Base-by-base conservation (phyloP, 1,140 invertebrate species). In the Riptortus pedestris region DNA sequence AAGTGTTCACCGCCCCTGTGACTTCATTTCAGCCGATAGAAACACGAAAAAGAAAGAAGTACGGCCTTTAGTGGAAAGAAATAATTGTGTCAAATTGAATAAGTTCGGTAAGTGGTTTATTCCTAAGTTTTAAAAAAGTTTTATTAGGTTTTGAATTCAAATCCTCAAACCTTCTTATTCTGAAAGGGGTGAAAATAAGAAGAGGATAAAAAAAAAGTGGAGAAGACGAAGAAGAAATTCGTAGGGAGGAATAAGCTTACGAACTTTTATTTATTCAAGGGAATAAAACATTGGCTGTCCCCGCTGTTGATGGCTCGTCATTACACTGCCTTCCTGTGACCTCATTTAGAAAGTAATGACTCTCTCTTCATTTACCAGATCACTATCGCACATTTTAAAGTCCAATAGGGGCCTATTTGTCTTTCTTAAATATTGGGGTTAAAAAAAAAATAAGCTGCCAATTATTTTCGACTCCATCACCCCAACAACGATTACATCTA, bases 51-150 rank as follows among this genome's bases (percentile, higher is more conserved):
- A 18, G n/a, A 18, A 47, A 47, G 45, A 47, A 47, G 22, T 20
- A n/a, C n/a, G 18, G 45, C 45, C 22, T 47, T 47, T n/a, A 22
- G 4, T 20, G 45, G 45, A 47, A 47, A 22, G 45, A 47, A 47
- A 47, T 47, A 47, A 47, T 47, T 47, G 45, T 47, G 45, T 47
- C 45, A 47, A 47, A 47, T 47, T 47, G 45, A 47, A 47, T 47
- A 47, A 47, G 45, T 47, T 47, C 4, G 22, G 45, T 47, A 47
- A 47, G 45, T 47, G 45, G 45, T 47, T 47, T 47, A 47, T 47
- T 47, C 45, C 45, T 47, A 47, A 47, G 45, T 47, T 47, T 47
- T 47, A 47, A 47, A 47, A 47, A 47, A 47, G 45, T 47, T 47
- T 47, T 47, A 47, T 47, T 47, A 47, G 45, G 45, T 47, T 47